Percentiles rank a stretch among this genome's conserved stretches.
Evolutionary conservation across 2,113 vertebrate genomes (phyloP).

Genomic region (Platycercus adscitus): DNA sequence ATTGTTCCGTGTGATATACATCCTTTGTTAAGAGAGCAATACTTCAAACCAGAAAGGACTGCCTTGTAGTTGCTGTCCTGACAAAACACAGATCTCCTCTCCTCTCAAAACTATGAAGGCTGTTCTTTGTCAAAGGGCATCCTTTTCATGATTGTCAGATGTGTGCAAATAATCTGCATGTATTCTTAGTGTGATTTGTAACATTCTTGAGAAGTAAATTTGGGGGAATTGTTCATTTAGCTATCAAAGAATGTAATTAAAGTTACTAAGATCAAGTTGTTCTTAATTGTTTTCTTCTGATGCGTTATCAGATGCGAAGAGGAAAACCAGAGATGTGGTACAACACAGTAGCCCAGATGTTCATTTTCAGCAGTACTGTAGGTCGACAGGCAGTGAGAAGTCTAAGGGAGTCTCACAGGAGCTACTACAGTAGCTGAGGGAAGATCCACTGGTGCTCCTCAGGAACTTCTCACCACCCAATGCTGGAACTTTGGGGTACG

Average conservation of each 20-base stretch:
- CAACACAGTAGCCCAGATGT: neutral
- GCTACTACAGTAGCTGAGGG: neutral
- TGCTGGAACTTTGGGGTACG: neutral
- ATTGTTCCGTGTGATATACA: neutral
- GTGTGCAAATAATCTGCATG: neutral
- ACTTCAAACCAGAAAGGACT: neutral
- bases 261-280: neutral
- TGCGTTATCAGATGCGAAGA: neutral
- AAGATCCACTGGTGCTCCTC: neutral
- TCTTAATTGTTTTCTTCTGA: neutral
- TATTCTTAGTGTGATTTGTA: neutral
- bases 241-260: neutral
- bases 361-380: neutral
- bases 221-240: neutral
- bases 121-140: neutral
- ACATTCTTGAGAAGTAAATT: neutral
- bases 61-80: neutral
- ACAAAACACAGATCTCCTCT: neutral
- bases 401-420: neutral
- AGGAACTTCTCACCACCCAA: neutral
- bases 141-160: neutral
- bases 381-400: neutral
- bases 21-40: neutral
- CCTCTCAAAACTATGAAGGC: neutral
- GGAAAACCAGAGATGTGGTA: neutral